Conservation (phyloP, 2,888 invertebrate genomes). For the Villa cingulata region DNA sequence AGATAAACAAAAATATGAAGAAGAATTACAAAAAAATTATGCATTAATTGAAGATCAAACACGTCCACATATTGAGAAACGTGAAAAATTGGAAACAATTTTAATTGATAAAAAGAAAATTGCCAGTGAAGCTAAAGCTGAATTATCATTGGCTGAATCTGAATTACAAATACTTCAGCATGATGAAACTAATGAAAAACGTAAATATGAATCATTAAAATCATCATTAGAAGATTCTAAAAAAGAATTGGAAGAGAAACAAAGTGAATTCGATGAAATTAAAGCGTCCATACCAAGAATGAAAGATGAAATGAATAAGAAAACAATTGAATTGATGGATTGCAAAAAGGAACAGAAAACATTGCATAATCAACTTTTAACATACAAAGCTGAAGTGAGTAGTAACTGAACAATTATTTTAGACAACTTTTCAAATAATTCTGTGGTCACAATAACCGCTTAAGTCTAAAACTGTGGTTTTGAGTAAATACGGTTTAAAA, state of each 20-base stretch:
- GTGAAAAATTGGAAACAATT: conserved; percentile 43
- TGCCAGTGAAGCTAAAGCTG: conserved; percentile 56
- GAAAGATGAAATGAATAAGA: conserved; percentile 35
- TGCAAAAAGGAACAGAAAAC: conserved; percentile 33
- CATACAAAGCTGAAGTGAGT: conserved; percentile 24
- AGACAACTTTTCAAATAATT: neutral
- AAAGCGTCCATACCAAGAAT: conserved; percentile 39
- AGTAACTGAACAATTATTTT: neutral
- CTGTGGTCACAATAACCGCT: too few species aligned
- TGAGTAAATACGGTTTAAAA: too few species aligned
- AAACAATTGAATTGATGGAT: conserved; percentile 26
- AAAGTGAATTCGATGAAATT: conserved; percentile 48
- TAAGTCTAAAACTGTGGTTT: too few species aligned
- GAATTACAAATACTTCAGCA: conserved; percentile 60
- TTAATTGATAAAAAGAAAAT: conserved; percentile 54
- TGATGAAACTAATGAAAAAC: conserved; percentile 28
- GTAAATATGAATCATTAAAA: conserved; percentile 29
- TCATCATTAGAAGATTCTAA: conserved; percentile 37
- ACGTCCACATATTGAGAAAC: conserved; percentile 40
- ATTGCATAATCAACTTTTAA: conserved; percentile 28
- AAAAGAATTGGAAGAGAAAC: conserved; percentile 47
- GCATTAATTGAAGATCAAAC: conserved; percentile 41
- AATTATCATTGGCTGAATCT: conserved; percentile 46
- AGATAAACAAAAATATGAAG: conserved; percentile 43
- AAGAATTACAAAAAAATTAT: conserved; percentile 49